These are phyloP conservation scores for Drosophila macrothrix DNA, from an alignment of 2,888 invertebrate genomes.

Conservation along the genomic window DNA sequence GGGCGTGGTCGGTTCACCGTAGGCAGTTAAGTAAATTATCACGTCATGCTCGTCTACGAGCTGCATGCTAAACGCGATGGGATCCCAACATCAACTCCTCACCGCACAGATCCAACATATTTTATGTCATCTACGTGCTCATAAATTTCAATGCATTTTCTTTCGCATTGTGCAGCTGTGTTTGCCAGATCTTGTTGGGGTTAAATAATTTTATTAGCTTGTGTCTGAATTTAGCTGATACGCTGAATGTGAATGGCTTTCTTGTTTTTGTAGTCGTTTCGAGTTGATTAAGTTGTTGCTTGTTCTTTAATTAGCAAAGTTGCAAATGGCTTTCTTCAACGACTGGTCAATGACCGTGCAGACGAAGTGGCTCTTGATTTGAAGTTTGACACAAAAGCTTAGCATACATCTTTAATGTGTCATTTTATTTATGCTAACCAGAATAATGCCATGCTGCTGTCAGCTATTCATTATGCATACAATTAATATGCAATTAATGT, in stretches of 20 bases:
- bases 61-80: conserved; percentile 52
- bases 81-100: background rate
- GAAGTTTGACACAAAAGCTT: conserved; percentile 4
- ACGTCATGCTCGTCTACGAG: conserved; percentile 49
- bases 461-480: conserved; percentile 47
- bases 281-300: conserved; percentile 53
- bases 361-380: background rate
- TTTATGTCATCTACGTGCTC: conserved; percentile 72
- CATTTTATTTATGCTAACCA: background rate
- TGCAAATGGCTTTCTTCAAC: conserved; percentile 36
- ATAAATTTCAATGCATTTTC: conserved; percentile 66
- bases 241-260: conserved; percentile 2
- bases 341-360: conserved; percentile 49
- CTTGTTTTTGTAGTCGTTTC: conserved; percentile 32
- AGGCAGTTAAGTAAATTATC: conserved; percentile 65
- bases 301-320: conserved; percentile 71
- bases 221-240: conserved; percentile 32
- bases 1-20: conserved; percentile 3
- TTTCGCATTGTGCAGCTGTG: conserved; percentile 32
- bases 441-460: background rate
- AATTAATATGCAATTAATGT: conserved; percentile 74
- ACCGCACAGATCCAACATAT: conserved; percentile 18
- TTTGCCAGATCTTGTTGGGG: conserved; percentile 30
- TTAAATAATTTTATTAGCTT: conserved; percentile 56
- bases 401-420: background rate